Conservation (phyloP, 2,113 vertebrate species). For the Erinaceus europaeus region DNA sequence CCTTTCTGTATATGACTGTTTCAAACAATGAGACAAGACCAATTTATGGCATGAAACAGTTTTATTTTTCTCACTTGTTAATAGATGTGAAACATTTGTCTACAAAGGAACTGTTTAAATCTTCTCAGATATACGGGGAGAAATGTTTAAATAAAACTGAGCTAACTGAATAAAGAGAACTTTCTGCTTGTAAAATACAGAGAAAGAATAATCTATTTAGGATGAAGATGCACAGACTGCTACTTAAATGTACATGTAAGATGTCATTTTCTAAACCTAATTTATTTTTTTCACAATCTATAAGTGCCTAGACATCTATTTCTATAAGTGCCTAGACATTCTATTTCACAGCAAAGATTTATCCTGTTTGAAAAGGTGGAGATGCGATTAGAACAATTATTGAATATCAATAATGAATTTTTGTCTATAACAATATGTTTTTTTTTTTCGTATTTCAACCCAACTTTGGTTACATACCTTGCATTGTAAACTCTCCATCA, state of each 20-base stretch:
- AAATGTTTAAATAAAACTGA: not conserved
- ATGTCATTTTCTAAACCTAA: conserved; percentile 40
- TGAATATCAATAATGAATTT: not conserved
- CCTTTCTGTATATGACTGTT: conserved; percentile 1
- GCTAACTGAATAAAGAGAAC: not conserved
- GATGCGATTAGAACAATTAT: conserved; percentile 48
- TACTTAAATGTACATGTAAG: conserved; percentile 18
- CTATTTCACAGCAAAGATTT: conserved; percentile 3
- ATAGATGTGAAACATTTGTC: conserved; percentile 48
- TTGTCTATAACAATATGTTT: no score
- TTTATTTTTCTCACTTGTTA: conserved; percentile 55
- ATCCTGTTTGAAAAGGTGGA: conserved; percentile 40
- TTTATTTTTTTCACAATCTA: conserved; percentile 53
- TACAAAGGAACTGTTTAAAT: conserved; percentile 36
- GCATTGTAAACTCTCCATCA: conserved; percentile 85
- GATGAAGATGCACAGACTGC: conserved; percentile 18
- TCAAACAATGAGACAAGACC: conserved; percentile 39
- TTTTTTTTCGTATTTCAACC: conserved; percentile 38
- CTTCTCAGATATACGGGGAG: conserved; percentile 5
- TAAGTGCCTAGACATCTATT: conserved; percentile 20
- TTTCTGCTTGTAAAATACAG: conserved; percentile 49
- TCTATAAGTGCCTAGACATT: no score
- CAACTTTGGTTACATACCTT: conserved; percentile 86
- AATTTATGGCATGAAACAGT: conserved; percentile 28
- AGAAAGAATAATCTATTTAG: conserved; percentile 48